Conservation (phyloP, 2,797 vertebrate species). For the Typhlichthys eigenmanni region DNA sequence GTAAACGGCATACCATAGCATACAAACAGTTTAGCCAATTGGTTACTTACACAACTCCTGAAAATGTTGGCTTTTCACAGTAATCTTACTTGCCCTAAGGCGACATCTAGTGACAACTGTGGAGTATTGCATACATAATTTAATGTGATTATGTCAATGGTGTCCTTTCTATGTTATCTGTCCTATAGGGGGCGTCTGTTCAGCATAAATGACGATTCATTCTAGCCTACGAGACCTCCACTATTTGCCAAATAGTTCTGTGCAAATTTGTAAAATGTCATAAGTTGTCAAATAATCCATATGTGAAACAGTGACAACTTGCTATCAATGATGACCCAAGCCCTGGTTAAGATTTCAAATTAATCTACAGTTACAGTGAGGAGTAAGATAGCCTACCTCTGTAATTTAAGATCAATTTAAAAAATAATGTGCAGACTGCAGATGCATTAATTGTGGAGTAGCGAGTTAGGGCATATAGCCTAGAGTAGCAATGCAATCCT, state of each 20-base stretch:
- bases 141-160: neutral
- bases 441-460: neutral
- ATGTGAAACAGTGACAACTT: neutral
- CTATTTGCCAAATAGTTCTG: neutral
- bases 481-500: neutral
- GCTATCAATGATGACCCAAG: neutral
- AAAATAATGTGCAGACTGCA: neutral
- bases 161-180: neutral
- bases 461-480: neutral
- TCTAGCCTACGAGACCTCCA: neutral
- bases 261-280: neutral
- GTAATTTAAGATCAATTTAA: neutral
- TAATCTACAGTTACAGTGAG: neutral
- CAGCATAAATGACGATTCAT: neutral
- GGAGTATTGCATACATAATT: constrained; percentile 9
- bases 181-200: too few species aligned
- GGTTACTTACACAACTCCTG: too few species aligned
- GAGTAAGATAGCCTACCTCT: neutral
- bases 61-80: neutral
- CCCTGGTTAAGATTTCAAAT: constrained; percentile 4
- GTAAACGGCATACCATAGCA: too few species aligned
- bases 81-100: neutral
- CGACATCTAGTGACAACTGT: constrained; percentile 46
- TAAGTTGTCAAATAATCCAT: neutral
- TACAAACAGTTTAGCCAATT: too few species aligned